phyloP scores from a whole-genome alignment of 1,140 invertebrate species.

The Drosophila virilis region DNA sequence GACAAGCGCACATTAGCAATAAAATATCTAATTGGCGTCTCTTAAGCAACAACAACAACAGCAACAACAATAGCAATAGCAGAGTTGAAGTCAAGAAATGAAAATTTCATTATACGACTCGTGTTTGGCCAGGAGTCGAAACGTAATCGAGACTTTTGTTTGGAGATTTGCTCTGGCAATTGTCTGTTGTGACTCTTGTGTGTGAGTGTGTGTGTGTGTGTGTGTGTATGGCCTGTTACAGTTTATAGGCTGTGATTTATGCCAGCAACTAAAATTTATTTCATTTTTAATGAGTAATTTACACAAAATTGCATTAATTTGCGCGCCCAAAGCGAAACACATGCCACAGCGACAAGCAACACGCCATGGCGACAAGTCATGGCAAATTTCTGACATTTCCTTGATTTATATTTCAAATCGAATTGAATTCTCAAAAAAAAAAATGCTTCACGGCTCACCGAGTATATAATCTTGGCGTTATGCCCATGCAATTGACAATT shows the following conservation, averaged over 20 bases:
- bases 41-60: constrained; percentile 43
- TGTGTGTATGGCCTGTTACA: constrained; percentile 55
- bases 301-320: constrained; percentile 83
- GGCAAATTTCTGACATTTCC: constrained; percentile 81
- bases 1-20: constrained; percentile 80
- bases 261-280: constrained; percentile 73
- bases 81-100: constrained; percentile 44
- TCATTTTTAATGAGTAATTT: constrained; percentile 82
- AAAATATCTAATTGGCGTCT: constrained; percentile 80
- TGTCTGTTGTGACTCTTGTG: constrained; percentile 24
- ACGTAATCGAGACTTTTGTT: constrained; percentile 77
- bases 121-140: constrained; percentile 26
- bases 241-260: constrained; percentile 77
- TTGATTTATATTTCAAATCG: constrained; percentile 65
- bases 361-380: constrained; percentile 65
- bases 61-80: constrained; percentile 24
- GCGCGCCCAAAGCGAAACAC: constrained; percentile 58
- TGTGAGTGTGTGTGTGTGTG: constrained; percentile 28
- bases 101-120: constrained; percentile 70
- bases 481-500: constrained; percentile 30
- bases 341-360: constrained; percentile 31
- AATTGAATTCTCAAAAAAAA: constrained; percentile 52
- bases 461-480: constrained; percentile 22
- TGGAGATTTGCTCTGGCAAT: constrained; percentile 57
- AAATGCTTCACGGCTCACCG: constrained; percentile 20